Conservation (phyloP, 2,113 vertebrate genomes). For the Neopipo cinnamomea region DNA sequence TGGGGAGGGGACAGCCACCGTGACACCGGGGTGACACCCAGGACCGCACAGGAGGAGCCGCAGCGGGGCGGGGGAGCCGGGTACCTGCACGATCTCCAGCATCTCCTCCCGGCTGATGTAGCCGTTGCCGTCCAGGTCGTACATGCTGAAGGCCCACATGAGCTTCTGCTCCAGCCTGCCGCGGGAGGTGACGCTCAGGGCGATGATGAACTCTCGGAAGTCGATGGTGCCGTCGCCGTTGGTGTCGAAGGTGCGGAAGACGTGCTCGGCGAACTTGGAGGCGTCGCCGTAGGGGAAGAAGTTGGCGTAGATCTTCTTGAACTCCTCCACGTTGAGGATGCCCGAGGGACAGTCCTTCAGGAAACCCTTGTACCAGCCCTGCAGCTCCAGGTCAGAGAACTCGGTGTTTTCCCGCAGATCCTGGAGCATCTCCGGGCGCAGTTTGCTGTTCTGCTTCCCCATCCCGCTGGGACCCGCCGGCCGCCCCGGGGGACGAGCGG, state of each 20-base stretch:
- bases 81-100: slow-evolving; percentile 98
- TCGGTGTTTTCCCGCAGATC: slow-evolving; percentile 97
- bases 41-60: fast-evolving
- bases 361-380: slow-evolving; percentile 99
- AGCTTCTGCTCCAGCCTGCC: slow-evolving; percentile 99
- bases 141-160: slow-evolving; percentile 99
- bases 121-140: slow-evolving; percentile 96
- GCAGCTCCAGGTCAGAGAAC: slow-evolving; percentile 96
- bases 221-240: slow-evolving; percentile 97
- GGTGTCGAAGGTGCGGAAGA: slow-evolving; percentile 98
- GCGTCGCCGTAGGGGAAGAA: slow-evolving; percentile 98
- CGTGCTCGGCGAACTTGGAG: slow-evolving; percentile 97
- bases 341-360: slow-evolving; percentile 98
- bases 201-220: slow-evolving; percentile 99
- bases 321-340: slow-evolving; percentile 96
- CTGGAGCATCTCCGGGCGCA: slow-evolving; percentile 96
- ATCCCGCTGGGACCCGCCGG: slow-evolving; percentile 64
- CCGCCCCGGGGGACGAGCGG: background rate
- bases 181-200: slow-evolving; percentile 94
- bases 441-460: slow-evolving; percentile 99
- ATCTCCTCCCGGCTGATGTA: slow-evolving; percentile 99
- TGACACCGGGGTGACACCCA: fast-evolving
- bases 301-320: slow-evolving; percentile 99
- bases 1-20: fast-evolving
- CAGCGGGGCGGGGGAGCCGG: fast-evolving